Evolutionary conservation across 2,888 invertebrate genomes (phyloP).

Genomic region (Odontomyia ornata): DNA sequence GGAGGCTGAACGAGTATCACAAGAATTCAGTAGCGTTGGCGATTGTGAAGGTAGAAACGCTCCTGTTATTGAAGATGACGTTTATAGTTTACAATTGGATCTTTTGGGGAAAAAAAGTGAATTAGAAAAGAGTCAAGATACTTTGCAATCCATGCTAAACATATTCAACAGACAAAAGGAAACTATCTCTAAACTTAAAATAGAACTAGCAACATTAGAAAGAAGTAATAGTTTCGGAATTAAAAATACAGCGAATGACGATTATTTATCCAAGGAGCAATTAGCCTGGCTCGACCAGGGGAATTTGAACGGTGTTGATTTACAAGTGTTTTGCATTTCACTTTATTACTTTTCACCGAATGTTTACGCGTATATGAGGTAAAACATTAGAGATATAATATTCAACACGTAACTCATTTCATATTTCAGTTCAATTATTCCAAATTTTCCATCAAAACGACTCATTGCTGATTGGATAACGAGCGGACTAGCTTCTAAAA

Average conservation of each 20-base stretch:
- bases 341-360: slow-evolving; percentile 46
- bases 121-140: not conserved
- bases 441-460: slow-evolving; percentile 39
- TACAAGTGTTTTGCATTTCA: slow-evolving; percentile 44
- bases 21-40: too few species aligned
- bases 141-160: not conserved
- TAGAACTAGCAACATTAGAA: not conserved
- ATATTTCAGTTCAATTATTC: slow-evolving; percentile 43
- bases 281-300: not conserved
- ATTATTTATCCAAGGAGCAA: not conserved
- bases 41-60: too few species aligned
- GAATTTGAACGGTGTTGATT: slow-evolving; percentile 11
- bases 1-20: too few species aligned
- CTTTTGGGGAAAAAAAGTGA: not conserved
- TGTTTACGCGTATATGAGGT: slow-evolving; percentile 45
- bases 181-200: not conserved
- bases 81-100: not conserved
- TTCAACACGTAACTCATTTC: not conserved
- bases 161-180: not conserved
- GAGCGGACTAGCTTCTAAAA: slow-evolving; percentile 39
- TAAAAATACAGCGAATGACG: too few species aligned
- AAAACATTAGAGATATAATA: not conserved
- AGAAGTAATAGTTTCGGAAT: not conserved
- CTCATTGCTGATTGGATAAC: slow-evolving; percentile 42
- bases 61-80: not conserved